phyloP scores from a whole-genome alignment of 2,888 invertebrate genomes.

The Eupithecia exiguata region DNA sequence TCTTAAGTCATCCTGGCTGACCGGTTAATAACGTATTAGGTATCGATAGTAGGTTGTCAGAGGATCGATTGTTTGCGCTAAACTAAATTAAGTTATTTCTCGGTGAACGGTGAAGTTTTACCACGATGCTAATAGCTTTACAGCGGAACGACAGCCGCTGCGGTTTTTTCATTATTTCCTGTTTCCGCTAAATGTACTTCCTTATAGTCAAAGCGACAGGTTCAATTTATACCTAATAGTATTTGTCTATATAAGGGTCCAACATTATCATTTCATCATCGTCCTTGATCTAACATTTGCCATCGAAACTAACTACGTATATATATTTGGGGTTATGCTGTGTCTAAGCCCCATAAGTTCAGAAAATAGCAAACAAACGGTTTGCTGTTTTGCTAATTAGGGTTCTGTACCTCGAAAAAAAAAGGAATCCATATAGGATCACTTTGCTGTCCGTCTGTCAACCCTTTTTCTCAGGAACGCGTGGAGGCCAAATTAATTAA shows the following conservation, averaged over 20 bases:
- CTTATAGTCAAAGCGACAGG: neutral
- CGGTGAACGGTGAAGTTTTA: neutral
- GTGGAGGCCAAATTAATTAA: too few species aligned
- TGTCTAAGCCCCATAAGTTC: neutral
- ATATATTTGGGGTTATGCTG: too few species aligned
- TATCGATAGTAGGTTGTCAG: neutral
- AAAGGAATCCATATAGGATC: too few species aligned
- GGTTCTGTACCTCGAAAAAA: too few species aligned
- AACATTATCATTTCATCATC: neutral
- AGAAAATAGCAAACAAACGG: neutral
- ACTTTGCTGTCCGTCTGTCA: too few species aligned
- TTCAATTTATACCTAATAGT: neutral
- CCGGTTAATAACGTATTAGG: too few species aligned
- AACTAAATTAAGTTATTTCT: neutral
- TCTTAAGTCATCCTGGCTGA: too few species aligned
- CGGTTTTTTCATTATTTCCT: slow-evolving; percentile 2
- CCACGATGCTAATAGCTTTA: neutral
- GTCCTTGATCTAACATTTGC: neutral
- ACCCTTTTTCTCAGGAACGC: too few species aligned
- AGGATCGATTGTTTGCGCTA: neutral
- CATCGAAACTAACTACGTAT: too few species aligned
- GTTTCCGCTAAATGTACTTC: neutral
- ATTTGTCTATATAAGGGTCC: neutral
- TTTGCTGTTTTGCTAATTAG: too few species aligned
- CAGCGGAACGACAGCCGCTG: neutral